Evolutionary conservation across 2,113 vertebrate genomes (phyloP), one percentile per base, ranked within the genome.

Genomic region (Chamaetylas fuelleborni): DNA sequence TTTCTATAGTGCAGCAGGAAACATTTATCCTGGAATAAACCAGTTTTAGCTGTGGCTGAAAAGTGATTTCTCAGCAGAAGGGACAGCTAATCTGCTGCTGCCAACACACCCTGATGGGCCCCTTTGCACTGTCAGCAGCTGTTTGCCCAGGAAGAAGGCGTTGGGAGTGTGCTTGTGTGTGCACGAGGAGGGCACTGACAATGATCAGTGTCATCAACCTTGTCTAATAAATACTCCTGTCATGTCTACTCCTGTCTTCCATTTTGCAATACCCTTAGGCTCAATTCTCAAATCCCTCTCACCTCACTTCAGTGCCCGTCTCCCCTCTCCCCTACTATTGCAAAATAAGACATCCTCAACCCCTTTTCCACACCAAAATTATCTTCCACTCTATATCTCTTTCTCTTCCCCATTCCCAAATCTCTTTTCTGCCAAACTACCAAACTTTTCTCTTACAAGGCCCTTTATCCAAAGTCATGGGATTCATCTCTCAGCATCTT

Each of bases 181-280:
- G 16, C 48, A 51, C 6, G 5, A 34, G 62, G 54, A 76, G 11
- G 22, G 15, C 45, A 71, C 17, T 86, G 56, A 62, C 85, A 92
- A 38, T 0, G 1, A 88, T 70, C 58, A 70, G 38, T 90, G 92
- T 88, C 86, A 80, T 73, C 64, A 83, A 12, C 25, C 76, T 81
- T 90, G 60, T 95, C 64, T 92, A 81, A 40, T 71, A 84, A 91
- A 34, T 81, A 77, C 42, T 83, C 6, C 42, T 93, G 47, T 56
- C 69, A 19, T 2, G 3, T 71, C 64, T 85, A 43, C 83, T 88
- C 33, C 24, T 3, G 9, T 86, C 62, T 91, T 81, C 34, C 56
- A 58, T 83, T 86, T 90, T 94, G 94, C 80, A 88, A 34, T 84
- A 88, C 33, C 92, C 64, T 74, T 38, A 67, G 82, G 91, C 56